Conservation (phyloP, 2,113 vertebrate species). For the Actenoides hombroni region DNA sequence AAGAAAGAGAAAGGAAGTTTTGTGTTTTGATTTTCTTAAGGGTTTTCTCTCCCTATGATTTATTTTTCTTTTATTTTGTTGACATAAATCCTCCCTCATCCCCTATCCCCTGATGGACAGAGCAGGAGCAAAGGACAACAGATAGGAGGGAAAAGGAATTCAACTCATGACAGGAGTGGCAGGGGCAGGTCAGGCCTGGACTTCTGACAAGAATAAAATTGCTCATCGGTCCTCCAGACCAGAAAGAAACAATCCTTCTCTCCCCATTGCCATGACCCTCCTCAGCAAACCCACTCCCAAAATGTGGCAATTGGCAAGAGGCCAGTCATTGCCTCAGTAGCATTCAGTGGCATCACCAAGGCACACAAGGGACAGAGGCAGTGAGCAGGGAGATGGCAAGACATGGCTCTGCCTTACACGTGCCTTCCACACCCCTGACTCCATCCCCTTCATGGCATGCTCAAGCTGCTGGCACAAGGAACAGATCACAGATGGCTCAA, state of each 20-base stretch:
- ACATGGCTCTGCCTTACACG: accelerated
- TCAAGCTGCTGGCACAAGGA: neutral
- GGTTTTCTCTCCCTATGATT: neutral
- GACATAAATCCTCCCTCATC: neutral
- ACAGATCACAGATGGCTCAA: accelerated
- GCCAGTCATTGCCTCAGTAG: neutral
- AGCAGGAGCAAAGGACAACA: neutral
- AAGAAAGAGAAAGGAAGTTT: neutral
- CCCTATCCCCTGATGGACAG: neutral
- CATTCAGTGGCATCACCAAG: neutral
- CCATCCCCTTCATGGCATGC: accelerated
- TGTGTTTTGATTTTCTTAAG: neutral
- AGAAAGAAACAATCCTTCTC: neutral
- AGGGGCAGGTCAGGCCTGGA: neutral
- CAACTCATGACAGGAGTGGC: neutral
- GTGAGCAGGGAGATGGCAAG: neutral
- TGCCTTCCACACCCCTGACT: neutral
- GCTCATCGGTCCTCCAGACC: neutral
- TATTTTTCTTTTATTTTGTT: neutral
- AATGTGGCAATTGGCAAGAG: neutral
- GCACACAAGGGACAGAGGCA: accelerated
- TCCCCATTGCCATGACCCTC: accelerated
- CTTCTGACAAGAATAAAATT: neutral
- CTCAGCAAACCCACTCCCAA: neutral
- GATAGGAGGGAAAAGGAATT: neutral